phyloP scores from a whole-genome alignment of 2,888 invertebrate genomes.

The Idaea biselata region DNA sequence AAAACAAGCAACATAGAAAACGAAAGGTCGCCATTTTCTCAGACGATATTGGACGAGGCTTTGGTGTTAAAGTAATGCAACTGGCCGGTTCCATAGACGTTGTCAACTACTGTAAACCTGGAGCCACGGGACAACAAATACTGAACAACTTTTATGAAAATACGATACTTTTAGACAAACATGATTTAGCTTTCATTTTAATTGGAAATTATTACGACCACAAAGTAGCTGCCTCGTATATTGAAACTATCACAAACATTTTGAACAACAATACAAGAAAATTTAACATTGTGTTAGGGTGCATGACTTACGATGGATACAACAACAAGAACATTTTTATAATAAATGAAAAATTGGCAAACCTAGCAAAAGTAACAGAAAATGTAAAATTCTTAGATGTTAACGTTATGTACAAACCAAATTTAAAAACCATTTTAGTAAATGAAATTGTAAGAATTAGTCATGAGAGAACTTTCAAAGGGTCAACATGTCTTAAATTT shows the following conservation, averaged over 20 bases:
- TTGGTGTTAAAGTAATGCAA: not conserved
- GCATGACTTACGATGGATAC: constrained; percentile 2
- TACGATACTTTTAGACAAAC: not conserved
- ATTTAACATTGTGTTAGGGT: constrained; percentile 5
- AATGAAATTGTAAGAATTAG: not conserved
- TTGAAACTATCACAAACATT: not conserved
- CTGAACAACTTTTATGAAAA: not conserved
- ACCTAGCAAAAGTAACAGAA: not conserved
- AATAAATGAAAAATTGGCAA: constrained; percentile 1
- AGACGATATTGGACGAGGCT: not conserved
- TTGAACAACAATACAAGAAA: not conserved
- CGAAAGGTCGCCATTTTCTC: not conserved
- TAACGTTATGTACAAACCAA: not conserved
- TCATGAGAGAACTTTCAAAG: not conserved
- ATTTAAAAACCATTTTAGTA: not conserved
- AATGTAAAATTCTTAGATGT: constrained; percentile 2
- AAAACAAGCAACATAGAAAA: not conserved
- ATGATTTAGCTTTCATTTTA: constrained; percentile 3
- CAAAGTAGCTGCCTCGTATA: not conserved
- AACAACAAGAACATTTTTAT: not conserved
- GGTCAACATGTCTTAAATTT: not conserved
- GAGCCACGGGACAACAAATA: not conserved
- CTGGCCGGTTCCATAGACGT: not conserved
- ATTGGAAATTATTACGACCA: not conserved
- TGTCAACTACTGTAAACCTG: constrained; percentile 5